A percentile compares a stretch with the other conserved stretches of the same genome.
These are phyloP conservation scores for Sycophaga agraensis DNA, from an alignment of 1,140 invertebrate species.

Conservation along the genomic window DNA sequence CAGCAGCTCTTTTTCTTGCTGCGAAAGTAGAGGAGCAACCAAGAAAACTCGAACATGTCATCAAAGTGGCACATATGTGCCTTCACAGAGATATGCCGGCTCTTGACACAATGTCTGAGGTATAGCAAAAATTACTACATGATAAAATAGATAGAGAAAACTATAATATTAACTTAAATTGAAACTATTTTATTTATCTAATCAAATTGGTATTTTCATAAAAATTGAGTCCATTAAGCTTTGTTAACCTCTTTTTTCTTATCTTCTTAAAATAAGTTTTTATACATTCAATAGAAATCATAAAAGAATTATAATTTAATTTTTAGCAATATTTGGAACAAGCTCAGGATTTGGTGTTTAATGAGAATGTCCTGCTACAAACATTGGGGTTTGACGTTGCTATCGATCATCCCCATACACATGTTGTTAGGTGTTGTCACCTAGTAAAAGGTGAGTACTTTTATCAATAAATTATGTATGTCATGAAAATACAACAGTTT, in stretches of 20 bases:
- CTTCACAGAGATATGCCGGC: slow-evolving; percentile 64
- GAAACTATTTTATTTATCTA: neutral
- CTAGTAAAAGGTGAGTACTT: slow-evolving; percentile 80
- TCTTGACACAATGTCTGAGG: slow-evolving; percentile 74
- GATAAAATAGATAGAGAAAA: too few species aligned
- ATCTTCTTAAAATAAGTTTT: neutral
- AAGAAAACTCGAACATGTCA: slow-evolving; percentile 93
- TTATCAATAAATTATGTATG: neutral
- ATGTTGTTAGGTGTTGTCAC: slow-evolving; percentile 92
- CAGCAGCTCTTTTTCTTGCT: slow-evolving; percentile 89
- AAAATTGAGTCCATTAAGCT: too few species aligned
- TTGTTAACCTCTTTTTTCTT: too few species aligned
- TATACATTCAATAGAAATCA: neutral
- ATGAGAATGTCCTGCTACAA: slow-evolving; percentile 94
- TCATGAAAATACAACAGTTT: too few species aligned
- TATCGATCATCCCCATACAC: slow-evolving; percentile 96
- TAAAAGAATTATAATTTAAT: slow-evolving; percentile 32
- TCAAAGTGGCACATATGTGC: slow-evolving; percentile 85
- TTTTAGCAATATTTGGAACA: slow-evolving; percentile 75
- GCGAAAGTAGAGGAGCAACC: slow-evolving; percentile 98
- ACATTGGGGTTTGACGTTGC: slow-evolving; percentile 95
- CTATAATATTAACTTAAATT: too few species aligned
- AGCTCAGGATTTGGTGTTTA: slow-evolving; percentile 88
- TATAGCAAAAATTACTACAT: slow-evolving; percentile 39
- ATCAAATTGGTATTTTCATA: neutral